phyloP scores from a whole-genome alignment of 2,113 vertebrate genomes.

The Phalacrocorax pelagicus region DNA sequence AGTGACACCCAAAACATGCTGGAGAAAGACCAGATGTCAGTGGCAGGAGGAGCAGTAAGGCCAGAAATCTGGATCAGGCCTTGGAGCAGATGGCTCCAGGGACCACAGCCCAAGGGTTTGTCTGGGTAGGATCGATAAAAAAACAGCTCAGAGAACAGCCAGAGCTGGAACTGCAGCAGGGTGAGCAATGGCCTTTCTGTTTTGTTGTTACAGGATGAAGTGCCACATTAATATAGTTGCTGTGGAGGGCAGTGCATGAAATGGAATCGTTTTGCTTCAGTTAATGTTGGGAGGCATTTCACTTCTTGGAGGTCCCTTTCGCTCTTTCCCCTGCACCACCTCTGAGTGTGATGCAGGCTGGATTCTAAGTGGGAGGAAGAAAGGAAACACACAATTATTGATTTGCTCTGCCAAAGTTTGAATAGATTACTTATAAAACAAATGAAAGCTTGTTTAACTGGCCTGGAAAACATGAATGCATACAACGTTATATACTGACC shows the following conservation, averaged over 20 bases:
- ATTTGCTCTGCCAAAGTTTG: conserved; percentile 12
- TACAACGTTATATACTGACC: background rate
- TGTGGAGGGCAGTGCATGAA: background rate
- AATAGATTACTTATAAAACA: conserved; percentile 25
- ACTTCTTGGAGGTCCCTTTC: background rate
- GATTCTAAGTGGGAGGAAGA: conserved; percentile 1
- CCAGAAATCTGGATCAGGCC: background rate
- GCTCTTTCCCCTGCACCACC: background rate
- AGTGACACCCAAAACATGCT: background rate
- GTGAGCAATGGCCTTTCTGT: background rate
- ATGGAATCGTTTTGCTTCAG: background rate
- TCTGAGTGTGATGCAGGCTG: background rate
- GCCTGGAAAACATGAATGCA: conserved; percentile 18
- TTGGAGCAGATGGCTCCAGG: background rate
- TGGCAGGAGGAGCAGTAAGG: background rate
- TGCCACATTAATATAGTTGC: background rate
- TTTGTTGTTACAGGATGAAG: background rate
- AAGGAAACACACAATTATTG: conserved; percentile 15
- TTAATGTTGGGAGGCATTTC: background rate
- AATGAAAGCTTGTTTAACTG: conserved; percentile 30
- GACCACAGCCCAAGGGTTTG: background rate
- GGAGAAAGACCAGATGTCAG: background rate
- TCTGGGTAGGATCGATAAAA: background rate
- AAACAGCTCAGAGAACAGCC: background rate
- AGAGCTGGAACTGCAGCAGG: background rate